phyloP scores from a whole-genome alignment of 2,888 invertebrate species.

The Ectemnius continuus region DNA sequence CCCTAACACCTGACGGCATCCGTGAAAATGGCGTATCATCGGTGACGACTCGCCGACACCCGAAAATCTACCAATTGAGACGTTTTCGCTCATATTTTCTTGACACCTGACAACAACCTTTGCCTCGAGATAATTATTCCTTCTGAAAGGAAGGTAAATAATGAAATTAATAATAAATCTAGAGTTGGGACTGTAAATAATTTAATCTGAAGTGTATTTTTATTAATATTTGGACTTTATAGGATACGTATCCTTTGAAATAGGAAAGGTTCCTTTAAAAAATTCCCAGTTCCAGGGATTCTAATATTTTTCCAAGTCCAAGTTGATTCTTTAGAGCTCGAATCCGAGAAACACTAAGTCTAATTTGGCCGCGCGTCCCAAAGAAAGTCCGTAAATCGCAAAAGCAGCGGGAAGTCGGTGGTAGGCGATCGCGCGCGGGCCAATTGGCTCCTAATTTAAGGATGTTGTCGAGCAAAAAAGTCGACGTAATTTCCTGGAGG shows the following conservation, averaged over 20 bases:
- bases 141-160: too few species aligned
- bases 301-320: too few species aligned
- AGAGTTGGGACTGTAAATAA: too few species aligned
- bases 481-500: conserved; percentile 57
- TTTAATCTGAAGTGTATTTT: too few species aligned
- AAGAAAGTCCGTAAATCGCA: conserved; percentile 29
- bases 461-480: conserved; percentile 60
- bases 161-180: too few species aligned
- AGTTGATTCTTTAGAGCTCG: too few species aligned
- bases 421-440: conserved; percentile 54
- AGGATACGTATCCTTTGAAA: too few species aligned
- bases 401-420: conserved; percentile 45
- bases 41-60: conserved; percentile 3
- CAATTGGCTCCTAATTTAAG: conserved; percentile 64
- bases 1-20: conserved; percentile 58
- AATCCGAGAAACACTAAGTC: not conserved
- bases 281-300: too few species aligned
- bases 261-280: too few species aligned
- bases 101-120: too few species aligned
- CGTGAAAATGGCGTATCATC: conserved; percentile 59
- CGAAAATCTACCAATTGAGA: conserved; percentile 49
- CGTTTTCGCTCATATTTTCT: not conserved
- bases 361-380: conserved; percentile 51
- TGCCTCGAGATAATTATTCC: too few species aligned
- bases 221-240: too few species aligned